Conservation (phyloP, 2,113 vertebrate genomes). For the Setophaga kirtlandii region DNA sequence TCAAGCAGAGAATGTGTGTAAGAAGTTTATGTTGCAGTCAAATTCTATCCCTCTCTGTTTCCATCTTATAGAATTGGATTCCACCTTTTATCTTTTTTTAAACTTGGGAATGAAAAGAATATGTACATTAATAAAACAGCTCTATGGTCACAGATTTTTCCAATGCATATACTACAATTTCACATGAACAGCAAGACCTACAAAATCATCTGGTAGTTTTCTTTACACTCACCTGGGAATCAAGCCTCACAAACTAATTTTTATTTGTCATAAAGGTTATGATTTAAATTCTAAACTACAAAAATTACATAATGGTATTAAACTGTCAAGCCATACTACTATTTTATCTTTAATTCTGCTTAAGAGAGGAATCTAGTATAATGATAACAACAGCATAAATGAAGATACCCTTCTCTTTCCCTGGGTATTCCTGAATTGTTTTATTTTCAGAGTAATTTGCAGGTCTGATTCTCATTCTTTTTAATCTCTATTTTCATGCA, state of each 20-base stretch:
- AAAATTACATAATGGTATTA: background rate
- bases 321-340: background rate
- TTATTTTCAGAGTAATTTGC: background rate
- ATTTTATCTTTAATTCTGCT: background rate
- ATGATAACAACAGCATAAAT: background rate
- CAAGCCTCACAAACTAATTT: background rate
- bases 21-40: background rate
- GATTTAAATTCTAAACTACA: background rate
- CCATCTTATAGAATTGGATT: background rate
- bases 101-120: background rate
- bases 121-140: background rate
- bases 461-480: background rate
- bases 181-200: background rate
- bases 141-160: background rate
- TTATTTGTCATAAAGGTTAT: background rate
- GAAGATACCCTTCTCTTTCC: background rate
- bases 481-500: background rate
- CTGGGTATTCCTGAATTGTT: background rate
- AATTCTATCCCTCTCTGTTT: background rate
- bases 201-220: background rate
- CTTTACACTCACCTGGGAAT: background rate
- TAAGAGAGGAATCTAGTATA: background rate
- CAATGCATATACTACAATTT: background rate
- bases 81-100: background rate
- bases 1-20: background rate